These are phyloP conservation scores for Pollenia labialis DNA, from an alignment of 2,888 invertebrate genomes.

Conservation along the genomic window DNA sequence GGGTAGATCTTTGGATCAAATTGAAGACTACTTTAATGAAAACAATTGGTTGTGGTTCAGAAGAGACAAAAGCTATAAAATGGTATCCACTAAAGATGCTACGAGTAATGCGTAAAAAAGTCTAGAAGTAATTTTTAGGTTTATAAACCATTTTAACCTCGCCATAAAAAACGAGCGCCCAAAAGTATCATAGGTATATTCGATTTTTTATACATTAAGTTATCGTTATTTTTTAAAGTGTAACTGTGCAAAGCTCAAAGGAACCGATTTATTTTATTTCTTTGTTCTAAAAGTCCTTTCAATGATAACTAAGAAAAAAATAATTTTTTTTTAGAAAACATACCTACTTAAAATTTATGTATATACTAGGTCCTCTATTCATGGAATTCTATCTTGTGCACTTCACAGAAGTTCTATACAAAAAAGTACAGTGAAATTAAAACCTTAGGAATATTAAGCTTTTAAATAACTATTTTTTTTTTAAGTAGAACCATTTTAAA, in stretches of 20 bases:
- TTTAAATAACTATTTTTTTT: not conserved
- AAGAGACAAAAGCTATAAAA: conserved; percentile 80
- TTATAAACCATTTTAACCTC: conserved; percentile 60
- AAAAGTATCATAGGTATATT: conserved; percentile 9
- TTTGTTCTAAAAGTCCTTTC: not conserved
- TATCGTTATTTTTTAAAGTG: not conserved
- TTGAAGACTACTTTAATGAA: conserved; percentile 91
- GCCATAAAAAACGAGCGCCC: not conserved
- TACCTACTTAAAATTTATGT: not conserved
- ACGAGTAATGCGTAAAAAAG: conserved; percentile 50
- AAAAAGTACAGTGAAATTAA: not conserved
- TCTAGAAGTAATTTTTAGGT: not conserved
- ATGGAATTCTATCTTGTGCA: not conserved
- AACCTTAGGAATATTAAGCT: not conserved
- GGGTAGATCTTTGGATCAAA: conserved; percentile 88
- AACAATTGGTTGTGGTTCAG: conserved; percentile 86
- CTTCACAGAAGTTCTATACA: not conserved
- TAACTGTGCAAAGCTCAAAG: not conserved
- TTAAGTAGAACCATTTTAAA: too few species aligned
- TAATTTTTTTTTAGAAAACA: not conserved
- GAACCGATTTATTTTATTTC: not conserved
- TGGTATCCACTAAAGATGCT: conserved; percentile 47
- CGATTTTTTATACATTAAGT: not conserved
- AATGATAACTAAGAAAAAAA: not conserved
- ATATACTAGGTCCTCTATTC: not conserved